Base-by-base conservation (phyloP, 2,113 vertebrate genomes). In the Pelmatolapia mariae region DNA sequence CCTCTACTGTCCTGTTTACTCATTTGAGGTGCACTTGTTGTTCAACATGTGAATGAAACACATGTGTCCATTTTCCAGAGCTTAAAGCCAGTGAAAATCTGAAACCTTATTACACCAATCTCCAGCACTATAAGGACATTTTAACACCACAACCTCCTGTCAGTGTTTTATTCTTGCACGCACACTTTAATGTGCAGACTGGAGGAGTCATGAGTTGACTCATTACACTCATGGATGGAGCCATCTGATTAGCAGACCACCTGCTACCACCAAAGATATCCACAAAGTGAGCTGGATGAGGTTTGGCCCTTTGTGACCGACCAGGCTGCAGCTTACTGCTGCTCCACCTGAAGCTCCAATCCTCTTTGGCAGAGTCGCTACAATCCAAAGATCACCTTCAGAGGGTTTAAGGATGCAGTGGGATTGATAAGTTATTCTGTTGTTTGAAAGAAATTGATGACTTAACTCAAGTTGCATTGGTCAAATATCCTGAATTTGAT, bases 371-470 rank as follows among this genome's bases (percentile, higher is more conserved):
- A 71, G 12, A 78, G 66, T 84, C 82, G 9, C 52, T 29, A 22
- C 84, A 89, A 91, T 90, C 87, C 84, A 94, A 86, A 92, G 86
- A 93, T 91, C 88, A 90, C 86, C 92, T 93, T 82, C 82, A 87
- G 40, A 73, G 26, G 88, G 80, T 92, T 92, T 84, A 92, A 84
- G 40, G 33, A 87, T 82, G 33, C 50, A 59, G 8, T n/a, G 5
- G 5, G 68, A 10, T 43, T 73, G 45, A 31, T 5, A 50, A 31
- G 26, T 31, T 50, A 8, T 78, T 50, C 26, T 31, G 24, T 16
- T 7, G 12, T 10, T 8, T 36, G 7, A 3, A 45, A 81, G 9
- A 71, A 80, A 68, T 9, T 1, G 1, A 33, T 3, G 29, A 24
- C 18, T 80, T 10, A 26, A 10, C 13, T 26, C 40, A 26, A 1